A percentile compares a stretch with the other conserved stretches of the same genome.
Conservation (phyloP, 1,140 invertebrate species). For the Heliconius nattereri region DNA sequence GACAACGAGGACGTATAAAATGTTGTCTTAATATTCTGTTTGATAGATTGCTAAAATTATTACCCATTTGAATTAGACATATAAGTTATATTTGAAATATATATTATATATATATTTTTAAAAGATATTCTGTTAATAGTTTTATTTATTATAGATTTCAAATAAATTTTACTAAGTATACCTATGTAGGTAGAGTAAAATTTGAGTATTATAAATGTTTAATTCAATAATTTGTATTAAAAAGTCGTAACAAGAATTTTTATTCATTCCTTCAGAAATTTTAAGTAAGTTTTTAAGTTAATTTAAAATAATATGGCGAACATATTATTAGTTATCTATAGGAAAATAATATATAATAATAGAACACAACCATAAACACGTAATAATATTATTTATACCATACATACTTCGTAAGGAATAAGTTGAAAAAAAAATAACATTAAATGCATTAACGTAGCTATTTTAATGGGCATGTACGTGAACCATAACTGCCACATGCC, state of each 20-base stretch:
- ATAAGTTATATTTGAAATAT: not conserved
- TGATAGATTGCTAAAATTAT: slow-evolving; percentile 47
- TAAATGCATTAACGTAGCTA: slow-evolving; percentile 25
- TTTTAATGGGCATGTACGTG: slow-evolving; percentile 28
- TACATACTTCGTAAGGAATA: not conserved
- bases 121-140: not conserved
- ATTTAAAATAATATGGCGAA: too few relatives aligned
- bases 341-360: too few relatives aligned
- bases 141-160: too few relatives aligned
- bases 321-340: too few relatives aligned
- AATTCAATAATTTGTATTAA: too few relatives aligned
- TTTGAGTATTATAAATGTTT: too few relatives aligned
- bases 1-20: slow-evolving; percentile 44
- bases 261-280: too few relatives aligned
- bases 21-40: slow-evolving; percentile 41
- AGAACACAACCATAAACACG: not conserved
- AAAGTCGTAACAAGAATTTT: too few relatives aligned
- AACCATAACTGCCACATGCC: slow-evolving; percentile 31
- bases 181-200: too few relatives aligned
- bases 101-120: too few relatives aligned
- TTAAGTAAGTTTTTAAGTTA: too few relatives aligned
- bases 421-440: slow-evolving; percentile 8
- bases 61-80: slow-evolving; percentile 35
- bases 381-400: not conserved
- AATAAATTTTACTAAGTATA: too few relatives aligned